A percentile compares a stretch with the other conserved stretches of the same genome.
Evolutionary conservation across 2,888 invertebrate genomes (phyloP).

Genomic region (Julus scanicus): DNA sequence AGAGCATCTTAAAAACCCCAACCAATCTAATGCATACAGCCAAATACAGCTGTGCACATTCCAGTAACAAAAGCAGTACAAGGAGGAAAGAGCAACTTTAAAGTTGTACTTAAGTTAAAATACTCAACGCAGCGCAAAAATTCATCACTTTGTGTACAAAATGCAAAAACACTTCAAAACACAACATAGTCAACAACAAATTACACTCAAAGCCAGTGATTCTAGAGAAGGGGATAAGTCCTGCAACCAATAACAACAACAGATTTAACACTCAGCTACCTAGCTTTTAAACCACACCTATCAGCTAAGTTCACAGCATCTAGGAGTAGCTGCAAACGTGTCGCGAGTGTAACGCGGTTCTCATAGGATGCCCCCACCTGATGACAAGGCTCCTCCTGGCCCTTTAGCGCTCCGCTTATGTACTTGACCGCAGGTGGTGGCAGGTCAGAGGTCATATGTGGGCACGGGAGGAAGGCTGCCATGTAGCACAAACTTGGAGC

Average conservation of each 20-base stretch:
- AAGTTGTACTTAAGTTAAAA: not conserved
- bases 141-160: not conserved
- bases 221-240: not conserved
- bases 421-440: not conserved
- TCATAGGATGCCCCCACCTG: not conserved
- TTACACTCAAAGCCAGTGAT: constrained; percentile 21
- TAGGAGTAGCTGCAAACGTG: not conserved
- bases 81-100: not conserved
- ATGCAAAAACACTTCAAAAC: not conserved
- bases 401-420: not conserved
- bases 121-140: not conserved
- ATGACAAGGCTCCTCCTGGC: not conserved
- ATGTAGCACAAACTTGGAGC: not conserved
- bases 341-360: not conserved
- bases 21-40: not conserved
- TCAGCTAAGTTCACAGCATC: not conserved
- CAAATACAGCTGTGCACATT: not conserved
- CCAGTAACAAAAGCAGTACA: not conserved
- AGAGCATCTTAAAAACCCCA: no score
- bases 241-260: not conserved
- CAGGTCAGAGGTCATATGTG: not conserved
- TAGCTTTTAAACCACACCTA: not conserved
- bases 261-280: not conserved
- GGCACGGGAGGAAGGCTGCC: not conserved
- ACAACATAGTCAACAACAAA: not conserved